Evolutionary conservation across 1,140 invertebrate species (phyloP).

Genomic region (Stenopsyche tienmushanensis): DNA sequence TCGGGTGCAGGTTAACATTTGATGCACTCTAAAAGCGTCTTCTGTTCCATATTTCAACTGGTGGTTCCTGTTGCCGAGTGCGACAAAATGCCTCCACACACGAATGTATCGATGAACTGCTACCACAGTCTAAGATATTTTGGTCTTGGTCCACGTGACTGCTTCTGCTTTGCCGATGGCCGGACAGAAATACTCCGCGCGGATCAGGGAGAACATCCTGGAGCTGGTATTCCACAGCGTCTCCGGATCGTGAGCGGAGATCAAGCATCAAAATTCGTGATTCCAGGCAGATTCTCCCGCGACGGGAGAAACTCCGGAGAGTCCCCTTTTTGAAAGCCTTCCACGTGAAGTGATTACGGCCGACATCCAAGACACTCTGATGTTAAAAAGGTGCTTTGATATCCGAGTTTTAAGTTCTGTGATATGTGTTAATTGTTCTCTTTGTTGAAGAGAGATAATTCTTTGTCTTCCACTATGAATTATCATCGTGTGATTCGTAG

Average conservation of each 20-base stretch:
- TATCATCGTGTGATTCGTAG: no score
- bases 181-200: not conserved
- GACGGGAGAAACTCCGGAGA: no score
- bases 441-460: no score
- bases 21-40: not conserved
- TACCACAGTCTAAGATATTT: not conserved
- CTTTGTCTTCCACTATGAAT: no score
- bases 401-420: no score
- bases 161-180: not conserved
- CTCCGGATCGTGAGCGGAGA: no score
- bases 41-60: not conserved
- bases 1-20: no score
- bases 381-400: not conserved
- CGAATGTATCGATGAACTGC: not conserved
- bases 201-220: not conserved
- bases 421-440: no score
- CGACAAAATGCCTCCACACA: not conserved
- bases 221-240: constrained; percentile 2
- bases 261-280: no score
- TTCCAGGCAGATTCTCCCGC: no score
- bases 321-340: no score
- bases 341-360: no score
- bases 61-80: not conserved
- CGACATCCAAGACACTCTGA: not conserved
- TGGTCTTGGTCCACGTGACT: not conserved